Percentiles rank a stretch among this genome's conserved stretches.
These are phyloP conservation scores for Cottus gobio DNA, from an alignment of 2,113 vertebrate genomes.

Conservation along the genomic window DNA sequence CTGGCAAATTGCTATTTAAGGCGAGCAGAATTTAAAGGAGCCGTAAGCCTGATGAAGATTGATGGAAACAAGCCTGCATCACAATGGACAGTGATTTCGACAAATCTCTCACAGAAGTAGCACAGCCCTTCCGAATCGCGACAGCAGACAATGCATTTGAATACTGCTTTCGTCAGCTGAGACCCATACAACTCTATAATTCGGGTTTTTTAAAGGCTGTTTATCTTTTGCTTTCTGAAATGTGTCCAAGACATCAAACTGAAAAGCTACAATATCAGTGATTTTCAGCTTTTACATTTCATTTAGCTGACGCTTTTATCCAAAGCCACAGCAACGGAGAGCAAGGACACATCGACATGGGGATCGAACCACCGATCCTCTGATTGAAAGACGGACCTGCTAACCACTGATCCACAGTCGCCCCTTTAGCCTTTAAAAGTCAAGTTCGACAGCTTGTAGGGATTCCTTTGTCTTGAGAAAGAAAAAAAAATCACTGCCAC, in stretches of 20 bases:
- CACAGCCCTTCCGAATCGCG: slow-evolving; percentile 26
- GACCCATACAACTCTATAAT: slow-evolving; percentile 20
- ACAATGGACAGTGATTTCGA: slow-evolving; percentile 45
- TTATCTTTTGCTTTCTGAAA: slow-evolving; percentile 9
- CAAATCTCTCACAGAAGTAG: slow-evolving; percentile 42
- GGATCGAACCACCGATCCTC: too few relatives aligned
- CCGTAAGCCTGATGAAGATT: slow-evolving; percentile 41
- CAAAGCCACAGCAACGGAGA: too few relatives aligned
- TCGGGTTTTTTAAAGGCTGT: slow-evolving; percentile 13
- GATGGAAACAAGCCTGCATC: slow-evolving; percentile 37
- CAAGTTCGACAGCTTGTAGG: too few relatives aligned
- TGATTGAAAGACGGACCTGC: too few relatives aligned
- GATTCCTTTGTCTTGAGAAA: too few relatives aligned
- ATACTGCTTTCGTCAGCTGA: slow-evolving; percentile 33
- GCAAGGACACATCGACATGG: too few relatives aligned
- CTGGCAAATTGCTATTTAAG: slow-evolving; percentile 61
- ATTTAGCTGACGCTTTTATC: too few relatives aligned
- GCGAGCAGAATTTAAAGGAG: slow-evolving; percentile 38
- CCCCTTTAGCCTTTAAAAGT: too few relatives aligned
- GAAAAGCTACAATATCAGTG: neutral
- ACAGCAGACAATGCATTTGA: slow-evolving; percentile 29
- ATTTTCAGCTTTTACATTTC: too few relatives aligned
- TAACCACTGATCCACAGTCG: too few relatives aligned
- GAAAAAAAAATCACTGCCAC: neutral
- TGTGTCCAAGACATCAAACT: slow-evolving; percentile 8